Conservation (phyloP, 2,888 invertebrate genomes). For the Apantesis nais region DNA sequence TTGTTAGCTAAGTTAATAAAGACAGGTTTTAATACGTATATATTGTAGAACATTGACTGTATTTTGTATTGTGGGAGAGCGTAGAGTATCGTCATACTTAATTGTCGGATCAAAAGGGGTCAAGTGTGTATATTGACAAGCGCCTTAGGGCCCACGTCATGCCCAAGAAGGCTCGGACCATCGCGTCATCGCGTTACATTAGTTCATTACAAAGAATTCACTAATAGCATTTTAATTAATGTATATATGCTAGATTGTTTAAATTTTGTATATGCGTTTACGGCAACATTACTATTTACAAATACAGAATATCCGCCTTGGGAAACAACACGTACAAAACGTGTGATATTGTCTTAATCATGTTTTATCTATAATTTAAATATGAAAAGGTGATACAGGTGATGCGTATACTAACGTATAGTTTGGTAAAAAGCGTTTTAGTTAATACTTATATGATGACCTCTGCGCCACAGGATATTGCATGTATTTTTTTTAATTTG, state of each 20-base stretch:
- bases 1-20: slow-evolving; percentile 15
- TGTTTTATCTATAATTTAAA: not conserved
- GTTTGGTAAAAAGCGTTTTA: not conserved
- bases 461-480: no score
- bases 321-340: not conserved
- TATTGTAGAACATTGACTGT: slow-evolving; percentile 34
- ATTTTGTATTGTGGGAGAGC: slow-evolving; percentile 46
- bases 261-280: slow-evolving; percentile 6
- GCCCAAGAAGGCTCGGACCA: slow-evolving; percentile 57
- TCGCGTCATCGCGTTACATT: slow-evolving; percentile 41
- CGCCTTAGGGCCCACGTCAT: slow-evolving; percentile 83
- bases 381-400: not conserved
- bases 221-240: slow-evolving; percentile 31
- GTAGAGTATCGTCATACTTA: slow-evolving; percentile 78
- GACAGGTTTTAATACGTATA: slow-evolving; percentile 12
- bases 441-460: not conserved
- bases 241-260: slow-evolving; percentile 21
- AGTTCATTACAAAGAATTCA: slow-evolving; percentile 39
- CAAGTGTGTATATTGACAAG: slow-evolving; percentile 84
- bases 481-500: no score
- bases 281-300: not conserved
- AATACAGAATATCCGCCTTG: not conserved
- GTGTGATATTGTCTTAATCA: not conserved
- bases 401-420: not conserved
- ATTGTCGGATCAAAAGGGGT: slow-evolving; percentile 86